Conservation (phyloP, 2,113 vertebrate species). For the Phaetusa simplex region DNA sequence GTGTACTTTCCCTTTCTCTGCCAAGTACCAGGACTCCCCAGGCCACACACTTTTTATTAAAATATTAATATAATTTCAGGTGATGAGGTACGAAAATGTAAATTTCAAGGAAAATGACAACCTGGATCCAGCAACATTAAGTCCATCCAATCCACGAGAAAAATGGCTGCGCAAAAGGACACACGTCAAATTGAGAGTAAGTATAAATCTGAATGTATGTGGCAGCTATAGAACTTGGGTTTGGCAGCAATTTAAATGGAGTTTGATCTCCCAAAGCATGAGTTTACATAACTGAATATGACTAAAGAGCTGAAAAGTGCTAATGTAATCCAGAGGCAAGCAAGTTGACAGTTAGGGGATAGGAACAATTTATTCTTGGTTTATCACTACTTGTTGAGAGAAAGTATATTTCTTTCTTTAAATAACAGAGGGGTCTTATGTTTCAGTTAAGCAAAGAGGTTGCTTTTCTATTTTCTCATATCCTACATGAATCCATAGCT, state of each 20-base stretch:
- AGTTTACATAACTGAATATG: not conserved
- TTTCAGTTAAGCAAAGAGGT: not conserved
- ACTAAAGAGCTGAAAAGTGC: not conserved
- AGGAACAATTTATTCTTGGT: not conserved
- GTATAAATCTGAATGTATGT: not conserved
- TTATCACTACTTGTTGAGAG: not conserved
- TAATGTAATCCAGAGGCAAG: not conserved
- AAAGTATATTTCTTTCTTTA: not conserved
- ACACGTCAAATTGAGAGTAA: constrained; percentile 93
- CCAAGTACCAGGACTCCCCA: not conserved
- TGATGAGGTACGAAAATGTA: constrained; percentile 89
- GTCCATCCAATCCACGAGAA: constrained; percentile 86
- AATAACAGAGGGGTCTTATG: not conserved
- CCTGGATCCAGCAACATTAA: constrained; percentile 80
- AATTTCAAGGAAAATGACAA: constrained; percentile 81
- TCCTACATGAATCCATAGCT: not conserved
- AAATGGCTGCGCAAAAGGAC: constrained; percentile 96
- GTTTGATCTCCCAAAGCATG: not conserved
- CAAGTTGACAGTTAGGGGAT: not conserved
- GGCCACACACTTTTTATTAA: not conserved
- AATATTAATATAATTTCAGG: constrained; percentile 72
- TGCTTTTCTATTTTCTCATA: not conserved
- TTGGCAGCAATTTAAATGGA: not conserved
- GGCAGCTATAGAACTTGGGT: not conserved
- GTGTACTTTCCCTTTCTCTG: not conserved